Conservation (phyloP, 1,140 invertebrate species). For the Ceratosolen solmsi region DNA sequence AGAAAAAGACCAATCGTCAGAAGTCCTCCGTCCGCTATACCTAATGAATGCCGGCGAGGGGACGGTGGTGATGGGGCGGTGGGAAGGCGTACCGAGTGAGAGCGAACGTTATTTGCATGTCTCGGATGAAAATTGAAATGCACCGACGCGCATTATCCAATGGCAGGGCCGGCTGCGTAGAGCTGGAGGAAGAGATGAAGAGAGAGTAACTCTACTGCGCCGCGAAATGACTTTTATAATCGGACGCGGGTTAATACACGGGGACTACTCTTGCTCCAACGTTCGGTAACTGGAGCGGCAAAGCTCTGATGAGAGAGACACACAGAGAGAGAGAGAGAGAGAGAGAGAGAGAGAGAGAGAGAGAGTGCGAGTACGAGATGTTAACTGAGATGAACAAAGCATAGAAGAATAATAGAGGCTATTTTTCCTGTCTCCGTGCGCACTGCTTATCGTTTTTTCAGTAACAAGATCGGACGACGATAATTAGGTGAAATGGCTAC, state of each 20-base stretch:
- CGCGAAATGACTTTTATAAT: slow-evolving; percentile 68
- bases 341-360: not conserved
- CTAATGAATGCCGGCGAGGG: slow-evolving; percentile 62
- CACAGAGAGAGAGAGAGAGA: not conserved
- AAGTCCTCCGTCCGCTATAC: slow-evolving; percentile 34
- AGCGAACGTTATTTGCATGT: slow-evolving; percentile 65
- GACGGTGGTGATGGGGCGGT: not conserved
- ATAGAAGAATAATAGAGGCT: no score
- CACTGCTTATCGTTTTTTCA: no score
- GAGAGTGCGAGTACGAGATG: no score
- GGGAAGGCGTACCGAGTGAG: slow-evolving; percentile 50
- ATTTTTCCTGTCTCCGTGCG: no score
- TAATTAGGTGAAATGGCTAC: no score
- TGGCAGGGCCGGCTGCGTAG: slow-evolving; percentile 45
- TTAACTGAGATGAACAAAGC: no score
- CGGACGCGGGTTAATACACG: slow-evolving; percentile 60
- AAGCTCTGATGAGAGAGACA: no score
- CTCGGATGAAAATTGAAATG: slow-evolving; percentile 67
- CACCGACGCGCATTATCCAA: slow-evolving; percentile 51
- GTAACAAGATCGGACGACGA: no score
- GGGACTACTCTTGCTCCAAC: not conserved
- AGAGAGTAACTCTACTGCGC: slow-evolving; percentile 51
- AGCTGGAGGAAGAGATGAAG: not conserved
- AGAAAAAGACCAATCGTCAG: slow-evolving; percentile 10
- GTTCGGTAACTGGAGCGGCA: not conserved